Conservation (phyloP, 2,113 vertebrate genomes). For the Suricata suricatta region DNA sequence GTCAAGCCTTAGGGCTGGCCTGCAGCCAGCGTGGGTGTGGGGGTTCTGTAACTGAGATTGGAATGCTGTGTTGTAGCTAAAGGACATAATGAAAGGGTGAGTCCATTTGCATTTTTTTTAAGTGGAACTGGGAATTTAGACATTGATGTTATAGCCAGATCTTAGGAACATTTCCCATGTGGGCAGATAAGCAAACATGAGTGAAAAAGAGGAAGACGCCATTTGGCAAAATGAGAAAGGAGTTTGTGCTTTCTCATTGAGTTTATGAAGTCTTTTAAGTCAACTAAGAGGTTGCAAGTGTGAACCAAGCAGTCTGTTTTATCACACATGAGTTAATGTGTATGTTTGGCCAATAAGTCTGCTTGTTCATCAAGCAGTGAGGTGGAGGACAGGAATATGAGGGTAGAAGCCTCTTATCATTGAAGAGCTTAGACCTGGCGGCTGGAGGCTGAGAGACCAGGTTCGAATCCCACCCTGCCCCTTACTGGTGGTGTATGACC, state of each 20-base stretch:
- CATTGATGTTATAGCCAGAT: slow-evolving; percentile 28
- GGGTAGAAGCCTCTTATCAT: neutral
- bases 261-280: neutral
- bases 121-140: slow-evolving; percentile 70
- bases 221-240: slow-evolving; percentile 22
- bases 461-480: neutral
- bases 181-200: slow-evolving; percentile 35
- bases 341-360: neutral
- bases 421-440: neutral
- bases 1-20: slow-evolving; percentile 54
- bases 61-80: slow-evolving; percentile 50
- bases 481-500: neutral
- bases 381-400: neutral
- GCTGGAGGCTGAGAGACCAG: neutral
- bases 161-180: slow-evolving; percentile 44
- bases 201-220: neutral
- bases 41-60: slow-evolving; percentile 60
- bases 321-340: neutral
- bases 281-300: neutral
- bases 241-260: slow-evolving; percentile 18
- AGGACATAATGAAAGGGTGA: slow-evolving; percentile 42
- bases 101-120: slow-evolving; percentile 55
- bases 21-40: slow-evolving; percentile 38
- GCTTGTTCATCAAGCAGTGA: neutral
- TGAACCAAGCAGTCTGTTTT: neutral